Evolutionary conservation across 2,888 invertebrate genomes (phyloP), one percentile per base, ranked within the genome.

Genomic region (Melieria picta): DNA sequence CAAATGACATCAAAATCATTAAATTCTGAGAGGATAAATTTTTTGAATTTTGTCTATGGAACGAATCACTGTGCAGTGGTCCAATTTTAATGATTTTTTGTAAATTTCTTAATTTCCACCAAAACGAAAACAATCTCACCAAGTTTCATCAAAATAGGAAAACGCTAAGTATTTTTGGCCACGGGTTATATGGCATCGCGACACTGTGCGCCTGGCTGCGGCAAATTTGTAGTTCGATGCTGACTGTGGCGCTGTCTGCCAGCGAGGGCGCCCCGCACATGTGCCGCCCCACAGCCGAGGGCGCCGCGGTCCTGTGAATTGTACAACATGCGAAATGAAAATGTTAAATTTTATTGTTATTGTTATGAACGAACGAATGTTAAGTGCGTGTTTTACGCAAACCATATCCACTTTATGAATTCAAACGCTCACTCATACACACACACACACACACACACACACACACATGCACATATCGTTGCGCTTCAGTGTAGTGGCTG

Each of bases 331-430:
- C 66, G 60, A 67, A 67, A 67, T 60, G 66, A 67, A 67, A 58
- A 52, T 67, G 67, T 67, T 58, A 67, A 67, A 52, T 61, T 67
- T 67, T 67, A 67, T 67, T 67, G 67, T 67, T 67, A 67, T 67
- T 60, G 57, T 67, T 67, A 67, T 60, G 60, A 52, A 67, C 67
- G 67, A 60, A 52, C 55, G 64, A 65, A 65, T 65, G 64, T 67
- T 67, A 61, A 67, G 67, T 67, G 58, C 67, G 67, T 67, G 67
- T 67, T 60, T 67, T 67, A 57, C 57, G 57, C 30, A 66, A 58
- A 60, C 48, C 50, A 45, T 67, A 67, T 50, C 30, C 50, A 67
- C 47, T 67, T 67, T 52, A 67, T 50, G 60, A 67, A 61, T 61
- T 60, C 67, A 55, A 55, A 55, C 55, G n/a, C 10, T 10, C 5